Evolutionary conservation across 2,113 vertebrate genomes (phyloP), one percentile per base, ranked within the genome.

Genomic region (Lampris megalopsis): DNA sequence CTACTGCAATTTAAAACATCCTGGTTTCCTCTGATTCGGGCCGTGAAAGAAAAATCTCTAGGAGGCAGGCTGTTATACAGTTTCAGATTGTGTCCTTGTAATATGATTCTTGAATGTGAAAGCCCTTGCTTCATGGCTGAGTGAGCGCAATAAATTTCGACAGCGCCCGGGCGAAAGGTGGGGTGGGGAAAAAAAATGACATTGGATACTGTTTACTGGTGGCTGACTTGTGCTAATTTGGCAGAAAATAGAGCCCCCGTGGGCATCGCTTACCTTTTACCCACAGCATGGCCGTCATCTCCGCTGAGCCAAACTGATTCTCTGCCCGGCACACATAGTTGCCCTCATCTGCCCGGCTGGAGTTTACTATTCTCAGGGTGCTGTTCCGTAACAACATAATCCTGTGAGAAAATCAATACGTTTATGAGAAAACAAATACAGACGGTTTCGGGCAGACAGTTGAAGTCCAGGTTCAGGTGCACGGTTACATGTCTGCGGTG

Each of bases 231-330:
- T 83, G 85, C 88, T 91, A 93, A 92, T 91, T 86, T 90, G 90
- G 85, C 87, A 87, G 88, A 88, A 86, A 90, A 92, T 84, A 86
- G 88, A 87, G 81, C 69, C 82, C 82, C 77, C 71, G 43, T 66
- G 81, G 86, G 86, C 88, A 79, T 91, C 80, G 63, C 86, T 92
- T 95, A 99, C 97, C 97, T 97, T 98, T 98, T 77, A 98, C 95
- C 91, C 94, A 96, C 56, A 99, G 74, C 1, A 93, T 93, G 77
- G 96, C 94, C 80, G 92, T 84, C 86, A 97, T 96, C 93, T 97
- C 97, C 45, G 98, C 96, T 6, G 94, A 95, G 78, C 98, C 98
- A 86, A 99, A 96, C 86, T 96, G 81, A 84, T 99, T 99, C 88
- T 96, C 95, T 1, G 96, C 97, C 80, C 86, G 94, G 88, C 98